Conservation (phyloP, 2,797 vertebrate genomes). For the Poecilia picta region DNA sequence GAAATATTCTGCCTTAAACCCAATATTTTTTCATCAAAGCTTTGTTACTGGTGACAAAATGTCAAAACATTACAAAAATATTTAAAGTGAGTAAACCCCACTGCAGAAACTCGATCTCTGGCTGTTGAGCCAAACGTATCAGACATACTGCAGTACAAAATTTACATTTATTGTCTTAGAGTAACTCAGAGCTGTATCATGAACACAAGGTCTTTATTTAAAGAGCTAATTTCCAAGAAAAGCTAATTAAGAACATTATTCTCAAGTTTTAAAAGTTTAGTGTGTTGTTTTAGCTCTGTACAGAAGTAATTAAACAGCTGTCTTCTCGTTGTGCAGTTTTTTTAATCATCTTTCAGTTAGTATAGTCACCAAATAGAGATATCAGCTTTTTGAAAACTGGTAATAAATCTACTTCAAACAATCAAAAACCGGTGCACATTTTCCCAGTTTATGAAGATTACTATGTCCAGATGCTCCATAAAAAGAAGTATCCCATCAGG, state of each 20-base stretch:
- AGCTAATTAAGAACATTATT: background rate
- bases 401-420: slow-evolving; percentile 5
- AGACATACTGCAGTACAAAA: background rate
- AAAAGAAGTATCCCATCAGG: slow-evolving; percentile 1
- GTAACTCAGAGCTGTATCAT: background rate
- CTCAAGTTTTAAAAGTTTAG: background rate
- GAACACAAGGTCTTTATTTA: background rate
- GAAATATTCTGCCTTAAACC: too few species aligned
- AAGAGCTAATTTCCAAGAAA: background rate
- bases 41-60: background rate
- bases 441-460: background rate
- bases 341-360: background rate
- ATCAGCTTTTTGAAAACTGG: background rate
- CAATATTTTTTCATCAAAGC: background rate
- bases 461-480: background rate
- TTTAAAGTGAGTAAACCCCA: background rate
- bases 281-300: background rate
- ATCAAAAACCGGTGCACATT: slow-evolving; percentile 2
- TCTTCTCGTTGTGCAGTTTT: background rate
- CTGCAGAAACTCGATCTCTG: background rate
- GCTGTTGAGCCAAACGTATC: background rate
- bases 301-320: slow-evolving; percentile 1
- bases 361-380: background rate
- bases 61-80: background rate
- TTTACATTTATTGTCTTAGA: background rate